Conservation (phyloP, 1,140 invertebrate species). For the Teleogryllus occipitalis region DNA sequence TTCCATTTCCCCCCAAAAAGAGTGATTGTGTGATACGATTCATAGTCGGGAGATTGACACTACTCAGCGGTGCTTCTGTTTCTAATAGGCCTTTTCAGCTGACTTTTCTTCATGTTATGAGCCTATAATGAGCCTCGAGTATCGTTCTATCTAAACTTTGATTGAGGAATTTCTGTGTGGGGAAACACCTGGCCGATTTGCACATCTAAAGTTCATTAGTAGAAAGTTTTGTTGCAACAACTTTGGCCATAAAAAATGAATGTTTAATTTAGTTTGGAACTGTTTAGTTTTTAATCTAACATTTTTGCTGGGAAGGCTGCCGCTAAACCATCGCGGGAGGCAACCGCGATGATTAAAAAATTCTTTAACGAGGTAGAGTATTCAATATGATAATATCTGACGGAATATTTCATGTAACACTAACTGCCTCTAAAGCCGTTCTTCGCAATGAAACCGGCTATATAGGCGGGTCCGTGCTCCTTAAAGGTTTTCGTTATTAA, state of each 20-base stretch:
- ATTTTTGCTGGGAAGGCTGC: neutral
- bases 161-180: neutral
- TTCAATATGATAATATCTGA: neutral
- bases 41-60: too few relatives aligned
- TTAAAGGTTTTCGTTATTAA: slow-evolving; percentile 6
- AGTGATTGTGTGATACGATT: too few relatives aligned
- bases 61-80: too few relatives aligned
- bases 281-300: slow-evolving; percentile 6
- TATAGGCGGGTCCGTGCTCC: neutral
- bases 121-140: neutral
- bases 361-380: neutral
- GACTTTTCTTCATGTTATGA: neutral
- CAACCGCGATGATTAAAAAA: neutral
- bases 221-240: neutral
- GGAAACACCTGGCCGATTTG: slow-evolving; percentile 1
- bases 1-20: too few relatives aligned
- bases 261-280: slow-evolving; percentile 1
- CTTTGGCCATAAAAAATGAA: slow-evolving; percentile 5
- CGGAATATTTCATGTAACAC: neutral
- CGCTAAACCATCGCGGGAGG: neutral
- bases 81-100: neutral
- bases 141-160: slow-evolving; percentile 1
- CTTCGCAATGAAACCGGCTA: neutral
- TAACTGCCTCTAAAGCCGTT: neutral
- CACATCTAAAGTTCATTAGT: neutral